These are phyloP conservation scores for Acronicta psi DNA, from an alignment of 2,888 invertebrate genomes.

Conservation along the genomic window DNA sequence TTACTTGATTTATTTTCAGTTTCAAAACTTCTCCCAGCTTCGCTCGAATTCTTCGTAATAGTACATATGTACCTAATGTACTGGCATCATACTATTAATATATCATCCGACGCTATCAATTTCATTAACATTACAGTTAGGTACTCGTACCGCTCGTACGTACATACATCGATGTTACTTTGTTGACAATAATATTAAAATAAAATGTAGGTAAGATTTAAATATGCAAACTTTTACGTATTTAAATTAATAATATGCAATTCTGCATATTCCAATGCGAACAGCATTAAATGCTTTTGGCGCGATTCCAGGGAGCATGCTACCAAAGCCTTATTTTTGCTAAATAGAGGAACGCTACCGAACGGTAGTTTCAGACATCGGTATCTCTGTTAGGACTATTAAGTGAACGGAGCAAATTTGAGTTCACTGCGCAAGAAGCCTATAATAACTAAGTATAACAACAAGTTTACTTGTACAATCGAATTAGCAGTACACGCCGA, in stretches of 20 bases:
- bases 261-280: conserved; percentile 50
- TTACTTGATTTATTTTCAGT: too few species aligned
- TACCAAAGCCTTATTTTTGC: conserved; percentile 54
- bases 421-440: conserved; percentile 32
- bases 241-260: conserved; percentile 45
- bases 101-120: neutral
- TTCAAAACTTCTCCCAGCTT: too few species aligned
- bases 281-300: conserved; percentile 58
- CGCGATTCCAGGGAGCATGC: conserved; percentile 54
- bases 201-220: conserved; percentile 2
- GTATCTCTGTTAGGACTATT: conserved; percentile 45
- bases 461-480: conserved; percentile 56
- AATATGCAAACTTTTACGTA: conserved; percentile 3
- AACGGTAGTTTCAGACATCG: conserved; percentile 45
- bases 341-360: conserved; percentile 56
- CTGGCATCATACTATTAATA: too few species aligned
- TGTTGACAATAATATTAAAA: conserved; percentile 2
- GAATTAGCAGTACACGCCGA: conserved; percentile 50
- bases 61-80: too few species aligned
- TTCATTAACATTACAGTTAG: neutral
- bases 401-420: conserved; percentile 29
- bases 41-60: too few species aligned
- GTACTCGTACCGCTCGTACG: too few species aligned
- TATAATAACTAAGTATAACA: conserved; percentile 28
- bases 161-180: too few species aligned